These are phyloP conservation scores for Bombyx huttoni DNA, from an alignment of 2,888 invertebrate species.

Conservation along the genomic window DNA sequence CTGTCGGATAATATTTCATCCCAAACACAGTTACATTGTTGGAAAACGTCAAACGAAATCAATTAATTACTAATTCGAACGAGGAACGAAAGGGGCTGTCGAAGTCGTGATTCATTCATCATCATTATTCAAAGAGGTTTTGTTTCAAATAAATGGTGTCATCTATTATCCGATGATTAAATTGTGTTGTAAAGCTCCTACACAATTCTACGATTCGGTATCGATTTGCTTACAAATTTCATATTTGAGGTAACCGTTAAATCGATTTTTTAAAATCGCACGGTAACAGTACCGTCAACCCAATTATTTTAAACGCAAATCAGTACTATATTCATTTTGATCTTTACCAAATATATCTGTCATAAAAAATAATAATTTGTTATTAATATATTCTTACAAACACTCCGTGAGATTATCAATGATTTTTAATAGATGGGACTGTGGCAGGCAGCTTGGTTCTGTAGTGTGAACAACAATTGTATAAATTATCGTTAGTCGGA, in stretches of 20 bases:
- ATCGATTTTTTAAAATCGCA: too few species aligned
- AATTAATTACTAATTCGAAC: not conserved
- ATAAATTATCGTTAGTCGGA: too few species aligned
- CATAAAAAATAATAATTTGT: not conserved
- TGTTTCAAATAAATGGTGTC: conserved; percentile 6
- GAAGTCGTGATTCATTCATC: conserved; percentile 2
- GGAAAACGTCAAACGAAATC: conserved; percentile 2
- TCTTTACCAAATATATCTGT: not conserved
- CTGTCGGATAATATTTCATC: not conserved
- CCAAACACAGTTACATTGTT: not conserved
- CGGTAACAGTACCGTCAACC: too few species aligned
- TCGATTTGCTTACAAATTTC: not conserved
- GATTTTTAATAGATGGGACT: too few species aligned
- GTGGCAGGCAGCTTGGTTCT: too few species aligned
- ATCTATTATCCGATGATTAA: conserved; percentile 14
- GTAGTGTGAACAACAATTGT: too few species aligned
- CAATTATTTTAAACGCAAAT: too few species aligned
- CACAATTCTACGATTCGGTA: not conserved
- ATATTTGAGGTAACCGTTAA: not conserved
- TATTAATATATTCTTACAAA: too few species aligned
- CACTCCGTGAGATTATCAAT: too few species aligned
- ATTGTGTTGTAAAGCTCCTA: conserved; percentile 5
- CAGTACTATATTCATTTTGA: too few species aligned
- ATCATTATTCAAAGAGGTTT: conserved; percentile 3
- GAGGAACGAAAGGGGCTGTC: not conserved